Percentiles rank a stretch among this genome's conserved stretches.
phyloP scores from a whole-genome alignment of 1,140 invertebrate genomes.

The Drosophila parabipectinata region DNA sequence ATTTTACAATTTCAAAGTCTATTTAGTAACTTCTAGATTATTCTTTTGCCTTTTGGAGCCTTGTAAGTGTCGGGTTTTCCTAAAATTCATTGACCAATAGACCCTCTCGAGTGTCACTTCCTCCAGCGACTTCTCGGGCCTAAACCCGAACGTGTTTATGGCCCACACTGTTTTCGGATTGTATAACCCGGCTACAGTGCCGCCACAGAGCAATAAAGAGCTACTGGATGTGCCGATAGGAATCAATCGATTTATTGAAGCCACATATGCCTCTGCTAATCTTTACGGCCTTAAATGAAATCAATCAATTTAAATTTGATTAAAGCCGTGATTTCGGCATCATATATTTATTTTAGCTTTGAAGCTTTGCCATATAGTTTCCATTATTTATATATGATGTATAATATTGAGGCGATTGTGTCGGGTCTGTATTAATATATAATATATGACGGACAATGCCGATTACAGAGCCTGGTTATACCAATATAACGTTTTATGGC shows the following conservation, averaged over 20 bases:
- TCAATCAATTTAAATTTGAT: constrained; percentile 82
- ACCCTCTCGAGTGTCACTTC: constrained; percentile 4
- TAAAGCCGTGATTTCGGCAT: constrained; percentile 64
- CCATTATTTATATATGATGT: too few relatives aligned
- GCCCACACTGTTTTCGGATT: constrained; percentile 1
- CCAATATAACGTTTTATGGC: constrained; percentile 54
- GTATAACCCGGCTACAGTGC: constrained; percentile 3
- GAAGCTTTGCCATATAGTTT: too few relatives aligned
- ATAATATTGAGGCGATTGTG: not conserved
- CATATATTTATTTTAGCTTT: not conserved
- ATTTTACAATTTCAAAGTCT: not conserved
- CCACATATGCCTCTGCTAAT: constrained; percentile 28
- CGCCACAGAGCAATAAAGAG: not conserved
- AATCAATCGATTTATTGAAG: constrained; percentile 42
- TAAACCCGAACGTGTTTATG: constrained; percentile 10
- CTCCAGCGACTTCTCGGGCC: not conserved
- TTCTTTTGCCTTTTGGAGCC: too few relatives aligned
- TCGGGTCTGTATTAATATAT: not conserved
- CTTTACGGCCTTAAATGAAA: constrained; percentile 60
- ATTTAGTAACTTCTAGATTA: too few relatives aligned
- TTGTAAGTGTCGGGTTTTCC: constrained; percentile 14
- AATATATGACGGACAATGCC: constrained; percentile 29
- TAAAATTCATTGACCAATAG: not conserved
- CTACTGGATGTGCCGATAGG: constrained; percentile 32
- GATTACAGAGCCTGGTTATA: constrained; percentile 50